Evolutionary conservation across 30 jellyfish, hydroid and myxozoan species (phyloP), one percentile per base, ranked within the genome.

Genomic region (Aurelia coerulea): DNA sequence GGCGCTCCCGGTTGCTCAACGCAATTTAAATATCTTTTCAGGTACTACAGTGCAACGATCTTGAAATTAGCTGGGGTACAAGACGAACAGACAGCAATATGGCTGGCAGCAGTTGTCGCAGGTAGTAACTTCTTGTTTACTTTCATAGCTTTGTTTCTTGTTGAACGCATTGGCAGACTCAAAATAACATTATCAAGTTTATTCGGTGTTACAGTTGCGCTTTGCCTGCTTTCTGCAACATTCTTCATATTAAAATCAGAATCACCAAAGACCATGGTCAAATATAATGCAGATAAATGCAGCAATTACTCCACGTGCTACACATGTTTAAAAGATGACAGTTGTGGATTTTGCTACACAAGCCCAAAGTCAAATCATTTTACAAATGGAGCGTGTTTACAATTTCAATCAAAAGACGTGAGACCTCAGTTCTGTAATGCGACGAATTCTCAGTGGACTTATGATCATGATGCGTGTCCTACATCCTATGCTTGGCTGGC

Each of bases 11-110:
- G 50, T 39, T 39, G 7, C 50, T 46, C 14, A 4, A 46, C 56
- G 10, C 11, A 5, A 46, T 46, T 9, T 46, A 9, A 46, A 46
- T 62, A 19, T 19, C 77, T 46, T 63, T 82, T 15, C 50, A 93
- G 98, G 98, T 93, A 93, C 81, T 93, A 93, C 95, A 87, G 97
- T 84, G 98, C 97, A 9, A 93, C 98, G 7, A 93, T 93, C 51
- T 81, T 93, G 6, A 59, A 89, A 18, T 49, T 93, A 74, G 97
- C 98, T 81, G 98, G 98, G 29, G 90, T 93, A 2, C 79, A 53
- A 62, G 95, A 88, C 77, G 88, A 81, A 52, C 64, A 70, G 53
- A 72, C 87, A 37, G 89, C 95, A 32, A 88, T 93, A 32, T 93
- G 98, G 98, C 65, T 87, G 2, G 97, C 98, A 4, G 97, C 97